Evolutionary conservation across 2,113 vertebrate genomes (phyloP).

Genomic region (Ptilorrhoa leucosticta): DNA sequence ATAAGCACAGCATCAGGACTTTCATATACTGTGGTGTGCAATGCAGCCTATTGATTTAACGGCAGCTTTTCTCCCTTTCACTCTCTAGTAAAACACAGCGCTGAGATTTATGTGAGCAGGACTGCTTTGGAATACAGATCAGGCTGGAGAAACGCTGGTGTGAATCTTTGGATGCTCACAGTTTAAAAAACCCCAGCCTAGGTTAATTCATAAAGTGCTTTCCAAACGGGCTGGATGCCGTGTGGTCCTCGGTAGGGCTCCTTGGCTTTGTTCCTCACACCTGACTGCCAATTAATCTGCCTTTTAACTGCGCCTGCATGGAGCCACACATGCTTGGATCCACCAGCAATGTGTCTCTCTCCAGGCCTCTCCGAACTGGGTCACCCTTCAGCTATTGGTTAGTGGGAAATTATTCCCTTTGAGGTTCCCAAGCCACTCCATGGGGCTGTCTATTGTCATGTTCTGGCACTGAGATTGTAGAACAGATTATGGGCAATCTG

Average conservation of each 20-base stretch:
- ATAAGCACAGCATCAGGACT: constrained; percentile 29
- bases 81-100: constrained; percentile 5
- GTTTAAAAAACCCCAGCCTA: constrained; percentile 16
- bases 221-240: constrained; percentile 52
- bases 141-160: background rate
- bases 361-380: constrained; percentile 54
- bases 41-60: constrained; percentile 52
- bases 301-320: constrained; percentile 65
- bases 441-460: constrained; percentile 32
- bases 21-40: constrained; percentile 7
- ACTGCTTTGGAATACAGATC: constrained; percentile 61
- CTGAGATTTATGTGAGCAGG: constrained; percentile 49
- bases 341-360: constrained; percentile 48
- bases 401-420: constrained; percentile 20
- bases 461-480: constrained; percentile 14
- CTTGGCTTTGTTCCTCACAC: constrained; percentile 66
- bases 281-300: constrained; percentile 71
- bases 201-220: constrained; percentile 65
- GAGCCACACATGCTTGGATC: constrained; percentile 44
- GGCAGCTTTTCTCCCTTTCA: background rate
- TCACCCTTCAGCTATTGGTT: constrained; percentile 34
- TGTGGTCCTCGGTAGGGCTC: constrained; percentile 49
- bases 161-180: constrained; percentile 39
- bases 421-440: background rate
- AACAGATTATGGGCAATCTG: constrained; percentile 48